Evolutionary conservation across 2,888 invertebrate genomes (phyloP).

Genomic region (Lamellibrachia columna): DNA sequence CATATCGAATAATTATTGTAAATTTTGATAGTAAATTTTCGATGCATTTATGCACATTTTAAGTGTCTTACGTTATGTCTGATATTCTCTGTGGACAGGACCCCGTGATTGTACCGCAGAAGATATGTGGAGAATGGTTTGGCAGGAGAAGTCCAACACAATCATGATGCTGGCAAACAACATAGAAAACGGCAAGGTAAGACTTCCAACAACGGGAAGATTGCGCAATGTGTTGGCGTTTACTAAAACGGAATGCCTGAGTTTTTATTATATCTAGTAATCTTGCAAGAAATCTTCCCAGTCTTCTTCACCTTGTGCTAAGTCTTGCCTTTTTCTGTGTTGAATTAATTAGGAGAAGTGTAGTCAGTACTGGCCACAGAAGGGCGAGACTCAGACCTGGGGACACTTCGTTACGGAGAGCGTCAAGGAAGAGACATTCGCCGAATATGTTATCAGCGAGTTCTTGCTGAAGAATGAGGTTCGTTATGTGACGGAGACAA

Average conservation of each 20-base stretch:
- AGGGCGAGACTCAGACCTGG: constrained; percentile 39
- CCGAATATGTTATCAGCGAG: neutral
- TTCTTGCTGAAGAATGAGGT: neutral
- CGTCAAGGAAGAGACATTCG: neutral
- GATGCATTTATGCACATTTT: neutral
- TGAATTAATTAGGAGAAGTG: constrained; percentile 47
- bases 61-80: neutral
- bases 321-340: neutral
- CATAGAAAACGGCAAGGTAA: neutral
- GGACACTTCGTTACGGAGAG: constrained; percentile 35
- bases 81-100: neutral
- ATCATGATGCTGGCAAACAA: neutral
- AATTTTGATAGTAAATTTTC: neutral
- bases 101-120: neutral
- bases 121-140: constrained; percentile 1
- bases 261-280: no score
- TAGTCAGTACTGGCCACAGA: constrained; percentile 53
- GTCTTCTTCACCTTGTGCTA: neutral
- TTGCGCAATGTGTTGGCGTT: no score
- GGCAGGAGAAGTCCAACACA: neutral
- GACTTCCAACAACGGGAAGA: neutral
- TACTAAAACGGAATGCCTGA: no score
- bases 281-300: neutral
- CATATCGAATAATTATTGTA: neutral
- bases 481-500: neutral